A percentile compares a stretch with the other conserved stretches of the same genome.
These are phyloP conservation scores for Caenorhabditis becei DNA, from an alignment of 2,888 invertebrate species.

Conservation along the genomic window DNA sequence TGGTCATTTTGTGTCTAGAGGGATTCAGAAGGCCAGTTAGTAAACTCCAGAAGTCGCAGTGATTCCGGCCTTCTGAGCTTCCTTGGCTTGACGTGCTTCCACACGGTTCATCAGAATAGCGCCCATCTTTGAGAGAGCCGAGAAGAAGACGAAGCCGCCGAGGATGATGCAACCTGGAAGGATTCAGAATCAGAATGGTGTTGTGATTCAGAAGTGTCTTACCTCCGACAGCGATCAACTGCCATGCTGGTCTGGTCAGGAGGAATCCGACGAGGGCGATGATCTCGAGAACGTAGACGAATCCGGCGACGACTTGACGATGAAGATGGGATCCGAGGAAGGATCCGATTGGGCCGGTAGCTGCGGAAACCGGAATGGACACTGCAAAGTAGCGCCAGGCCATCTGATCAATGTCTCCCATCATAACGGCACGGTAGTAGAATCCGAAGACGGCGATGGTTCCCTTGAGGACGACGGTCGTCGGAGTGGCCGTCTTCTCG, in stretches of 20 bases:
- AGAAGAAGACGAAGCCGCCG: conserved; percentile 70
- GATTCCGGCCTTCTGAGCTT: conserved; percentile 46
- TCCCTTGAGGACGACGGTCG: conserved; percentile 81
- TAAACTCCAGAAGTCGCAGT: conserved; percentile 15
- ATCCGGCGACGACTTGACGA: conserved; percentile 73
- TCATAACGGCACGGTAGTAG: conserved; percentile 77
- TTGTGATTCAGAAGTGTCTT: not conserved
- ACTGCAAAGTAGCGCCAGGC: conserved; percentile 75
- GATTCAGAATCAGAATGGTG: not conserved
- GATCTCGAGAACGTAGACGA: conserved; percentile 73
- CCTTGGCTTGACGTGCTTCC: conserved; percentile 57
- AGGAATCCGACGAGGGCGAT: conserved; percentile 75
- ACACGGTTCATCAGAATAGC: conserved; percentile 62
- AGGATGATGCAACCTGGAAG: conserved; percentile 61
- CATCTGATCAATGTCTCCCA: conserved; percentile 73
- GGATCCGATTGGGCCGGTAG: conserved; percentile 75
- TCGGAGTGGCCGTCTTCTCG: conserved; percentile 82
- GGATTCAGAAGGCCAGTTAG: conserved; percentile 15
- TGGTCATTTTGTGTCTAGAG: conserved; percentile 11
- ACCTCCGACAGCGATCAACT: conserved; percentile 67
- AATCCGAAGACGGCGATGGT: conserved; percentile 75
- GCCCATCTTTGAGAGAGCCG: conserved; percentile 61
- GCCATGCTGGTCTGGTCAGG: conserved; percentile 68
- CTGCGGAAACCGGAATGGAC: conserved; percentile 71
- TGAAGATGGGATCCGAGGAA: conserved; percentile 79